Conservation (phyloP, 2,113 vertebrate genomes). For the Oreochromis niloticus region DNA sequence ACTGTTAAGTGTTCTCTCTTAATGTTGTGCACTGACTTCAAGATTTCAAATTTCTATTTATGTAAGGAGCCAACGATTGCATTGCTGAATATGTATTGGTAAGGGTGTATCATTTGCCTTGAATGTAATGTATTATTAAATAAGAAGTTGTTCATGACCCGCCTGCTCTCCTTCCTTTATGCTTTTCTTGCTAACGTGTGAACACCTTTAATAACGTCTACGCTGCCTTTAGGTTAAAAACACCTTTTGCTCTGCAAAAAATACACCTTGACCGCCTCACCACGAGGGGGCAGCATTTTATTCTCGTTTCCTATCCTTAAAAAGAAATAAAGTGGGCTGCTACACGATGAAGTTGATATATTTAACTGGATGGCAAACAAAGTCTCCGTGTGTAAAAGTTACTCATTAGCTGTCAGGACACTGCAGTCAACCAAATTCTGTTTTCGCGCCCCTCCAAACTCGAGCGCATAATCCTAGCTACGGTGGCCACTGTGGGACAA, state of each 20-base stretch:
- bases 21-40: slow-evolving; percentile 74
- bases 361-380: neutral
- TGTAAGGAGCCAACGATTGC: slow-evolving; percentile 62
- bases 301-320: neutral
- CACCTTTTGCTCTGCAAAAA: neutral
- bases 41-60: slow-evolving; percentile 62
- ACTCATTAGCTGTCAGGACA: neutral
- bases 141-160: slow-evolving; percentile 47
- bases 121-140: slow-evolving; percentile 77
- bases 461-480: neutral
- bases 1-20: slow-evolving; percentile 75
- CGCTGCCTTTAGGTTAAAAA: neutral
- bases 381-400: neutral
- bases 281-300: neutral
- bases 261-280: neutral
- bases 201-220: neutral
- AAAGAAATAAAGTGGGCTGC: neutral
- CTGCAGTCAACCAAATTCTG: neutral
- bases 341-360: neutral
- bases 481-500: neutral
- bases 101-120: slow-evolving; percentile 72
- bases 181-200: neutral
- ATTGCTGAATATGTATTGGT: slow-evolving; percentile 71
- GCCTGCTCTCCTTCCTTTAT: neutral
- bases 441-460: rapidly evolving